These are phyloP conservation scores for Drosophila setifemur DNA, from an alignment of 1,140 invertebrate genomes.

Conservation along the genomic window DNA sequence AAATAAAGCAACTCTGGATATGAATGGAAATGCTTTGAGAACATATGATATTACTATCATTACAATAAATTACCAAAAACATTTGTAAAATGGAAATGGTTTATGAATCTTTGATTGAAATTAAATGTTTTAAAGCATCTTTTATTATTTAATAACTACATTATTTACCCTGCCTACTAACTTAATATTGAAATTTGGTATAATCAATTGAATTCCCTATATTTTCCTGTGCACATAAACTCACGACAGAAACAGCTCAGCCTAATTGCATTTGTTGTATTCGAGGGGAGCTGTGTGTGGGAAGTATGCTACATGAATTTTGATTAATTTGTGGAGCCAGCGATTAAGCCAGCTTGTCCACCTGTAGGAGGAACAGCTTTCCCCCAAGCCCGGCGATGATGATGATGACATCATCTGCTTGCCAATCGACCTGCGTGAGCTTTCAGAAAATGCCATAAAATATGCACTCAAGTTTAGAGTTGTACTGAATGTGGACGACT, in stretches of 20 bases:
- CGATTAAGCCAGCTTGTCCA: conserved; percentile 31
- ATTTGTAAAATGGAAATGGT: no score
- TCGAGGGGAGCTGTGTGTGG: conserved; percentile 4
- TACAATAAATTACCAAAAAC: no score
- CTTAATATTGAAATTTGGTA: no score
- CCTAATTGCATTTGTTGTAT: conserved; percentile 37
- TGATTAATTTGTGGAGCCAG: conserved; percentile 38
- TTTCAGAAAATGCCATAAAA: conserved; percentile 34
- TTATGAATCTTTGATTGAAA: no score
- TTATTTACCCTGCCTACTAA: no score
- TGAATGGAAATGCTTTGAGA: no score
- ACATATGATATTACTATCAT: no score
- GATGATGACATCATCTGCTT: conserved; percentile 31
- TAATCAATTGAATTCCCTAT: no score
- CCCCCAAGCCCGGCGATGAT: background rate
- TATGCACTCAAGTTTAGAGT: conserved; percentile 23
- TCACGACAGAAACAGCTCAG: conserved; percentile 11
- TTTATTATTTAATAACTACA: no score
- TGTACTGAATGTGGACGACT: conserved; percentile 20
- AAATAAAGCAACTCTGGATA: no score
- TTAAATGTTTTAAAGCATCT: no score
- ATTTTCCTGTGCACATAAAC: background rate
- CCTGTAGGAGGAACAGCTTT: conserved; percentile 1
- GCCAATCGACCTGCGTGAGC: conserved; percentile 28
- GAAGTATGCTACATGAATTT: conserved; percentile 36